phyloP scores from a whole-genome alignment of 2,888 invertebrate species.

The Malacosoma neustria region DNA sequence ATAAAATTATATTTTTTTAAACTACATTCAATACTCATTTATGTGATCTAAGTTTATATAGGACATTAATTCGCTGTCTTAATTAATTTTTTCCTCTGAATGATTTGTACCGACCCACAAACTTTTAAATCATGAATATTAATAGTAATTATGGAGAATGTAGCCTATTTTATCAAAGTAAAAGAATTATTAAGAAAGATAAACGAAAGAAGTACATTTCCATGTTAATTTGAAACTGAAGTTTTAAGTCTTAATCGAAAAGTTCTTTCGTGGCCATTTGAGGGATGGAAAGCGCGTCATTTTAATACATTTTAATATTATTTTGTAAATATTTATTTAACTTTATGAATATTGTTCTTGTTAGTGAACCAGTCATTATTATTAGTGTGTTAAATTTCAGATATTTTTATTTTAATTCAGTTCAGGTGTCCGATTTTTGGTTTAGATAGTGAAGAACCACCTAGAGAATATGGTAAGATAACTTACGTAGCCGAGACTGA shows the following conservation, averaged over 20 bases:
- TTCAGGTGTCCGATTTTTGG: too few species aligned
- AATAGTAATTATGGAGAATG: neutral
- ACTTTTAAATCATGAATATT: neutral
- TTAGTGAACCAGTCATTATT: too few species aligned
- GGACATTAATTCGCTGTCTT: too few species aligned
- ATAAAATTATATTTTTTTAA: constrained; percentile 5
- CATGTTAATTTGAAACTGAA: constrained; percentile 29
- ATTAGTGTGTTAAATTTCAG: too few species aligned
- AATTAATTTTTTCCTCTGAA: constrained; percentile 2
- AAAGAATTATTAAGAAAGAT: constrained; percentile 14
- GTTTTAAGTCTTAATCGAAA: constrained; percentile 10
- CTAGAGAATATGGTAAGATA: too few species aligned
- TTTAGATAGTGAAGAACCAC: too few species aligned
- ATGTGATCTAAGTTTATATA: too few species aligned
- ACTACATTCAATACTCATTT: too few species aligned
- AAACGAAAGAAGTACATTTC: constrained; percentile 37
- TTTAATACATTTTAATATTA: neutral
- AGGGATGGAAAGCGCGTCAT: neutral
- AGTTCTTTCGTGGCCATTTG: constrained; percentile 5
- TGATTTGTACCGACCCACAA: neutral
- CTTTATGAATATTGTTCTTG: neutral
- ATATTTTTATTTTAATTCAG: too few species aligned
- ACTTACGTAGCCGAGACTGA: too few species aligned
- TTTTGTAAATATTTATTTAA: neutral
- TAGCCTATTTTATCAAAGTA: neutral